Evolutionary conservation across 2,113 vertebrate species (phyloP).

Genomic region (Lycaon pictus): DNA sequence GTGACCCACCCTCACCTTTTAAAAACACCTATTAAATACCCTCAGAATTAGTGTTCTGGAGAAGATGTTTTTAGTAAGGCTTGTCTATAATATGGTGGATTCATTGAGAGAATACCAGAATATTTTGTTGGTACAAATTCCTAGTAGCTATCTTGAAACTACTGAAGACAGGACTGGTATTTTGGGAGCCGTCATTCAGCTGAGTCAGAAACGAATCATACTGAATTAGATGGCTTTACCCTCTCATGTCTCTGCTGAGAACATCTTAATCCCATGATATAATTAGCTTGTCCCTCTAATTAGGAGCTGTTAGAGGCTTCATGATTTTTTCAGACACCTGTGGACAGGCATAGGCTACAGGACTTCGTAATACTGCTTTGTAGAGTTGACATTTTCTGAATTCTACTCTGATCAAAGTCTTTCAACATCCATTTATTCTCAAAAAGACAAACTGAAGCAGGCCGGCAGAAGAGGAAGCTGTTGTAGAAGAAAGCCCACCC

Average conservation of each 20-base stretch:
- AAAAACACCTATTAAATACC: not conserved
- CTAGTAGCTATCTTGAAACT: not conserved
- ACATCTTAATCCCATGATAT: not conserved
- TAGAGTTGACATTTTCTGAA: not conserved
- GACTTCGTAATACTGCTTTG: not conserved
- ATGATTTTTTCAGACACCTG: conserved; percentile 20
- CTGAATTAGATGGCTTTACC: conserved; percentile 44
- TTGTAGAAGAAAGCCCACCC: not conserved
- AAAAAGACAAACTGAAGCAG: not conserved
- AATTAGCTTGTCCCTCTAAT: conserved; percentile 45
- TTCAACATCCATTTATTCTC: not conserved
- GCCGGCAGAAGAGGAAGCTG: not conserved
- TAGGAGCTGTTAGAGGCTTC: not conserved
- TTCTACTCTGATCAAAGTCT: not conserved
- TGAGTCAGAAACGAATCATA: conserved; percentile 60
- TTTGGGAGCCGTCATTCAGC: conserved; percentile 48
- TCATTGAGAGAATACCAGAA: not conserved
- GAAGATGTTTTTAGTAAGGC: not conserved
- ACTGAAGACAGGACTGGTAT: not conserved
- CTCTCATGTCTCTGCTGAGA: conserved; percentile 32
- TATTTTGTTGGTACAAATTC: conserved; percentile 25
- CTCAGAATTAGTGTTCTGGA: not conserved
- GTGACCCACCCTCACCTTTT: not conserved
- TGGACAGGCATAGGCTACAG: not conserved
- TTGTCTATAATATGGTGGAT: not conserved